Conservation (phyloP, 2,888 invertebrate genomes). For the Ectemnius lituratus region DNA sequence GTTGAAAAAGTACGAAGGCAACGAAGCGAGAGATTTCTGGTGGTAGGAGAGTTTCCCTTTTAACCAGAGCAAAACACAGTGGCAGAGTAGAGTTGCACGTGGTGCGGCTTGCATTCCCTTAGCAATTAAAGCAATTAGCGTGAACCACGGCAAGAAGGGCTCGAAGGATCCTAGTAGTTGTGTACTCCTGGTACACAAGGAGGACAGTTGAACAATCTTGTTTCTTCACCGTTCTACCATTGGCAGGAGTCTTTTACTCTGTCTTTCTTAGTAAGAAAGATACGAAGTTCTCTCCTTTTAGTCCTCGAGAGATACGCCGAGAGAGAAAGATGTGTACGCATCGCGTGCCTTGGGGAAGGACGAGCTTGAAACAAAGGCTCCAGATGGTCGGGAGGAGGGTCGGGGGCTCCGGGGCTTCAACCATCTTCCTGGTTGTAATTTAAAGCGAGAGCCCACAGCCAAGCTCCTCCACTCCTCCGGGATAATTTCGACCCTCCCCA, state of each 20-base stretch:
- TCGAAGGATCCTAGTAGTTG: slow-evolving; percentile 47
- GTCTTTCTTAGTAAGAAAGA: slow-evolving; percentile 28
- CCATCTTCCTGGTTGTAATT: slow-evolving; percentile 62
- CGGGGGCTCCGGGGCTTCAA: slow-evolving; percentile 9
- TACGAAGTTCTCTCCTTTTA: slow-evolving; percentile 38
- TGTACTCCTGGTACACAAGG: slow-evolving; percentile 21
- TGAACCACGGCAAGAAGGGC: slow-evolving; percentile 43
- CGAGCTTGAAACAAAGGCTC: slow-evolving; percentile 61
- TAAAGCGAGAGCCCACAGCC: slow-evolving; percentile 50
- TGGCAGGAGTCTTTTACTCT: slow-evolving; percentile 17
- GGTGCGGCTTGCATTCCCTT: slow-evolving; percentile 40
- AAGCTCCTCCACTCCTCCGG: slow-evolving; percentile 30
- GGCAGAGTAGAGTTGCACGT: too few relatives aligned
- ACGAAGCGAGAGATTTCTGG: too few relatives aligned
- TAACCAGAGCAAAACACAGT: too few relatives aligned
- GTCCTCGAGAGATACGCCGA: slow-evolving; percentile 38
- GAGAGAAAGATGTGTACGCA: slow-evolving; percentile 35
- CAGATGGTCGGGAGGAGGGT: slow-evolving; percentile 47
- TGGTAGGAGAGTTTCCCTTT: too few relatives aligned
- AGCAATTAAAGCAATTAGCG: slow-evolving; percentile 58
- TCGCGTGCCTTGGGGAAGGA: slow-evolving; percentile 57
- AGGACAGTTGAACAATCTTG: slow-evolving; percentile 44
- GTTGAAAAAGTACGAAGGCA: too few relatives aligned
- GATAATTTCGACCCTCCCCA: slow-evolving; percentile 50
- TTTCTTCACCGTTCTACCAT: slow-evolving; percentile 37